Evolutionary conservation across 1,140 invertebrate genomes (phyloP).

Genomic region (Lycorma delicatula): DNA sequence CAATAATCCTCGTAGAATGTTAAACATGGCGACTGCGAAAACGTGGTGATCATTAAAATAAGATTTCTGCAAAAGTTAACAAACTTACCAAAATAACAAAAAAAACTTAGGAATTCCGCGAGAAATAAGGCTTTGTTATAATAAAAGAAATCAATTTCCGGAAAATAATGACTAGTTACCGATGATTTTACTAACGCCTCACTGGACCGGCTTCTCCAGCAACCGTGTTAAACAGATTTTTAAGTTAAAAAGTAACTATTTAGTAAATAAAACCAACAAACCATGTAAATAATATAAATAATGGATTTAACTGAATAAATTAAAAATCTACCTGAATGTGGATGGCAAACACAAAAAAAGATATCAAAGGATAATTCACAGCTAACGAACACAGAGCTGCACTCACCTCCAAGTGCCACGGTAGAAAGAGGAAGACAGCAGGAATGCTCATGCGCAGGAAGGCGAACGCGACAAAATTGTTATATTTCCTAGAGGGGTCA

Average conservation of each 20-base stretch:
- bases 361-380: constrained; percentile 34
- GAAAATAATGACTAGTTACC: not conserved
- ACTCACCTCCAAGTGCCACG: constrained; percentile 48
- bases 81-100: constrained; percentile 30
- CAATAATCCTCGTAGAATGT: not conserved
- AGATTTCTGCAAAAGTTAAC: constrained; percentile 28
- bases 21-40: constrained; percentile 18
- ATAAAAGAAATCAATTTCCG: not conserved
- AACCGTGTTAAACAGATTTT: not conserved
- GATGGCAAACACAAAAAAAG: constrained; percentile 30
- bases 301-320: constrained; percentile 26
- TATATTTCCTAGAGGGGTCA: constrained; percentile 14
- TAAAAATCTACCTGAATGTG: constrained; percentile 34
- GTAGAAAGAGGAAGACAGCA: constrained; percentile 45
- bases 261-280: not conserved
- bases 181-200: not conserved
- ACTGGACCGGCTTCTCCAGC: not conserved
- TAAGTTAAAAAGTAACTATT: not conserved
- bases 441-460: constrained; percentile 39
- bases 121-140: not conserved
- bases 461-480: constrained; percentile 9
- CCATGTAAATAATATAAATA: no score
- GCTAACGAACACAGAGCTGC: constrained; percentile 32
- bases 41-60: constrained; percentile 9
- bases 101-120: not conserved